These are phyloP conservation scores for Drosophila seguyi DNA, from an alignment of 1,140 invertebrate genomes.

Conservation along the genomic window DNA sequence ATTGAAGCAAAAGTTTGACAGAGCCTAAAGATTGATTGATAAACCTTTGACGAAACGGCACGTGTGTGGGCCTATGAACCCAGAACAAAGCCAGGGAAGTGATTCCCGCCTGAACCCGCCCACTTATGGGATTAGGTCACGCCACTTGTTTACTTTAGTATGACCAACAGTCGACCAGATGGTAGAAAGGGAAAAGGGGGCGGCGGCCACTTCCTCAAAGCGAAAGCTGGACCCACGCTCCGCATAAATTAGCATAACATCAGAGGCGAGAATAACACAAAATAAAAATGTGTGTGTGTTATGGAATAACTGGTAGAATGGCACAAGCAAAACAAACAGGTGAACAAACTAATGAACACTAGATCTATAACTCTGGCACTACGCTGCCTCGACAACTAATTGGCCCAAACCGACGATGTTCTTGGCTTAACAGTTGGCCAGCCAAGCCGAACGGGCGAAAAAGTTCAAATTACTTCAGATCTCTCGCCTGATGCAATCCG, in stretches of 20 bases:
- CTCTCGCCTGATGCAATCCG: conserved; percentile 35
- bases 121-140: conserved; percentile 63
- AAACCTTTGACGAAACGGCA: conserved; percentile 15
- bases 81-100: conserved; percentile 30
- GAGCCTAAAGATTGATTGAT: conserved; percentile 56
- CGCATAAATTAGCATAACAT: conserved; percentile 78
- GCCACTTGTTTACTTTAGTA: conserved; percentile 38
- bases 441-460: conserved; percentile 60
- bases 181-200: conserved; percentile 10
- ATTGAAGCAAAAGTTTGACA: conserved; percentile 19
- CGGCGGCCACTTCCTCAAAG: conserved; percentile 51
- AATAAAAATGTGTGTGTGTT: conserved; percentile 24
- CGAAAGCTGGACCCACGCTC: conserved; percentile 70
- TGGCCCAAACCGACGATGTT: conserved; percentile 41
- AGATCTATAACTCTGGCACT: conserved; percentile 14
- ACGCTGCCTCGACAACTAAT: conserved; percentile 43
- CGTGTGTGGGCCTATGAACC: conserved; percentile 51
- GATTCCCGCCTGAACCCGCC: conserved; percentile 16
- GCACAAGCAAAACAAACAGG: conserved; percentile 56
- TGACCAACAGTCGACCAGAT: neutral
- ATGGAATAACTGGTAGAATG: conserved; percentile 54
- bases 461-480: conserved; percentile 35
- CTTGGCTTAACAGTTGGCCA: conserved; percentile 56
- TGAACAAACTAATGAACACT: conserved; percentile 73
- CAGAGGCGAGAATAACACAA: conserved; percentile 54